These are phyloP conservation scores for Callospermophilus lateralis DNA, from an alignment of 2,113 vertebrate species.

Conservation along the genomic window DNA sequence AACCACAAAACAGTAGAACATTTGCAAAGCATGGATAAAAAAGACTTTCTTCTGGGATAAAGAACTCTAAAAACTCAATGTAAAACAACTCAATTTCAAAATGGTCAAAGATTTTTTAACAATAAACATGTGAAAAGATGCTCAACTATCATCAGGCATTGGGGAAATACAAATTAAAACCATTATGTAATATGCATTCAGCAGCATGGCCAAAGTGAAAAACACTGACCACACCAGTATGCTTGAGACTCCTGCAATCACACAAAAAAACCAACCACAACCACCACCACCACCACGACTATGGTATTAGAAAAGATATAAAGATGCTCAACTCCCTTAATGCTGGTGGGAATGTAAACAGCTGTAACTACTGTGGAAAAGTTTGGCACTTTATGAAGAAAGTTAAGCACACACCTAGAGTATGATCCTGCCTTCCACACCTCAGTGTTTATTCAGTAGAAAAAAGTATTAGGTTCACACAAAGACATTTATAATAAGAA, in stretches of 20 bases:
- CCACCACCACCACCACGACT: too few species aligned
- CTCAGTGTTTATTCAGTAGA: neutral
- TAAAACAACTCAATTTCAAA: slow-evolving; percentile 30
- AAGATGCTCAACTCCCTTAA: neutral
- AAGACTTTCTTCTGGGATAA: neutral
- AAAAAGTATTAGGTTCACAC: neutral
- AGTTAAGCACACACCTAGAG: neutral
- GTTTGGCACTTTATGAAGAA: neutral
- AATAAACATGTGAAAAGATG: neutral
- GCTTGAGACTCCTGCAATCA: neutral
- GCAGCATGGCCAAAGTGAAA: neutral
- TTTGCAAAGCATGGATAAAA: neutral
- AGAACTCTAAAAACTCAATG: slow-evolving; percentile 37
- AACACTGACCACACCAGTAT: neutral
- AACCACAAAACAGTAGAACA: neutral
- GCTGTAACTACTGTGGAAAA: neutral
- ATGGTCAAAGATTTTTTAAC: neutral
- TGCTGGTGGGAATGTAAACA: neutral
- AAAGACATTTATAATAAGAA: neutral
- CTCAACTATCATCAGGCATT: neutral
- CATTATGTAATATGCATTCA: neutral
- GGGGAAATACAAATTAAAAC: slow-evolving; percentile 53
- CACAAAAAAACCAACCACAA: neutral
- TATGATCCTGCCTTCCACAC: neutral
- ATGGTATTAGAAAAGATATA: neutral